Percentiles rank a stretch among this genome's conserved stretches.
These are phyloP conservation scores for Megathymus violae DNA, from an alignment of 1,140 invertebrate genomes.

Conservation along the genomic window DNA sequence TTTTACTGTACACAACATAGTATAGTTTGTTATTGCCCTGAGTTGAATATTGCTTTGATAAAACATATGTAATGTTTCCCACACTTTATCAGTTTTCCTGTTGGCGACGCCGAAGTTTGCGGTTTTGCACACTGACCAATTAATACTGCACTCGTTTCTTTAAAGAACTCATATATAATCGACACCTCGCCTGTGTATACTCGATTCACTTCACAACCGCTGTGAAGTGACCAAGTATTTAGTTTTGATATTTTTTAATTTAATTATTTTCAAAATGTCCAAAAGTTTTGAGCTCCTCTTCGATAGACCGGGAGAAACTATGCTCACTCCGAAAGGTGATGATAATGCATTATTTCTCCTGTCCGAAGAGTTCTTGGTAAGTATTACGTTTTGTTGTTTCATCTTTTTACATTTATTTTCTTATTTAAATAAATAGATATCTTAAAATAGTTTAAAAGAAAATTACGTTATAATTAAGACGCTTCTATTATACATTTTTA, in stretches of 20 bases:
- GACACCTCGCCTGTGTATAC: background rate
- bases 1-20: too few relatives aligned
- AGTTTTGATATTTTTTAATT: conserved; percentile 24
- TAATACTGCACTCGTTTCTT: background rate
- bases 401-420: too few relatives aligned
- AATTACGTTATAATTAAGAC: too few relatives aligned
- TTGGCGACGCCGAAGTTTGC: background rate
- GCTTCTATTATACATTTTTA: too few relatives aligned
- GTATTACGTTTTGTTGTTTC: too few relatives aligned
- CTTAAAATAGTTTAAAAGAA: too few relatives aligned
- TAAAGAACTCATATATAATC: background rate
- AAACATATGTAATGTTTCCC: background rate
- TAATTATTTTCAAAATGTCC: conserved; percentile 49
- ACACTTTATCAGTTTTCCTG: background rate
- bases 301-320: conserved; percentile 75
- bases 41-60: background rate
- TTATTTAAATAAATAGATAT: too few relatives aligned
- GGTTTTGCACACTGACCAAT: background rate
- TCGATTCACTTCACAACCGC: background rate
- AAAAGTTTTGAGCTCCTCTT: conserved; percentile 68
- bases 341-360: conserved; percentile 68
- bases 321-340: conserved; percentile 77
- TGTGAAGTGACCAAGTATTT: background rate
- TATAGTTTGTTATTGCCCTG: too few relatives aligned
- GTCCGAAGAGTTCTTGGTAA: conserved; percentile 69